A percentile compares a stretch with the other conserved stretches of the same genome.
phyloP scores from a whole-genome alignment of 2,113 vertebrate species.

The Chaetodon trifascialis region DNA sequence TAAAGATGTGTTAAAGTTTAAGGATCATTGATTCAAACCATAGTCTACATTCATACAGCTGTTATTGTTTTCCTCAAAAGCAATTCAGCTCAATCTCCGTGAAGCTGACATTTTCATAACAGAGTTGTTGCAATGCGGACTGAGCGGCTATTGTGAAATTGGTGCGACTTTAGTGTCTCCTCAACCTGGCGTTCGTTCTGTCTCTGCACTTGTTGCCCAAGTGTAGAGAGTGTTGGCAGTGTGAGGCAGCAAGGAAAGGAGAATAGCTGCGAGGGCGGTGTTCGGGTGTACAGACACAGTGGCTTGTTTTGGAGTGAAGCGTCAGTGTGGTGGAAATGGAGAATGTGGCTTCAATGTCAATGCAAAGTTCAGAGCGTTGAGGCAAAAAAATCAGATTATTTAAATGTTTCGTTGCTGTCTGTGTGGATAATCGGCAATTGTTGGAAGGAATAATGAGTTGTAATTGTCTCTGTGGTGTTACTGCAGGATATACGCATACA shows the following conservation, averaged over 20 bases:
- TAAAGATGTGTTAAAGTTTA: not conserved
- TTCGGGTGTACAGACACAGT: not conserved
- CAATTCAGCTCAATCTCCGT: not conserved
- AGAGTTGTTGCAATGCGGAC: not conserved
- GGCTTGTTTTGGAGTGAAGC: not conserved
- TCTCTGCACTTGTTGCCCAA: not conserved
- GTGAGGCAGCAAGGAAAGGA: not conserved
- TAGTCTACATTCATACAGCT: not conserved
- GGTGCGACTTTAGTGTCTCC: slow-evolving; percentile 2
- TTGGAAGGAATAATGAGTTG: not conserved
- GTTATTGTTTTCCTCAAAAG: not conserved
- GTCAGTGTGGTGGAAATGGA: not conserved
- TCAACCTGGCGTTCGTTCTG: slow-evolving; percentile 12
- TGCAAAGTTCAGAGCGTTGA: too few relatives aligned
- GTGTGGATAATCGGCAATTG: not conserved
- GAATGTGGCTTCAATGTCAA: not conserved
- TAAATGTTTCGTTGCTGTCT: not conserved
- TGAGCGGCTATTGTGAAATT: not conserved
- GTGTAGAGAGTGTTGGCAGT: not conserved
- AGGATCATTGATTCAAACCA: too few relatives aligned
- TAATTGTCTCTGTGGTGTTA: not conserved
- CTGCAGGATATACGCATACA: too few relatives aligned
- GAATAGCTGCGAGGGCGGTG: not conserved
- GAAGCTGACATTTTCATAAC: not conserved
- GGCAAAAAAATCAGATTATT: not conserved